Base-by-base conservation (phyloP, 1,140 invertebrate species). In the Cepaea nemoralis region DNA sequence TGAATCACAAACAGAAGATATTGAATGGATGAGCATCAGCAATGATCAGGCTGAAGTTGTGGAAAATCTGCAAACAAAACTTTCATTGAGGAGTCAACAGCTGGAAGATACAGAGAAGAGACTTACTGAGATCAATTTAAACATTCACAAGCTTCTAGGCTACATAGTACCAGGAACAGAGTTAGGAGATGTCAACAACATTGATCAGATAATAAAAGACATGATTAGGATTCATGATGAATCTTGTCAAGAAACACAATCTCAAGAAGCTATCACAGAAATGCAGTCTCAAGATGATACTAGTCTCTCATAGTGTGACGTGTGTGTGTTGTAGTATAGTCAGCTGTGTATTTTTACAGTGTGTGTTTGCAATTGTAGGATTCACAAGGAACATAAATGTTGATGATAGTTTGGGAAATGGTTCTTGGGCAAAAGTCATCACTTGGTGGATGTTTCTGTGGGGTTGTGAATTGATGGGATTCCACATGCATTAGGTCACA, bases 101-200 rank as follows among this genome's bases (percentile, higher is more conserved):
- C 1, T 70, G 22, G 69, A 70, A n/a, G 39, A 40, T 5, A 0
- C 40, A 5, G 35, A 70, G 6, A 42, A 70, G 8, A 39, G 40
- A n/a, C 69, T 40, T 24, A 22, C 14, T 42, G 35, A 70, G 19
- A 40, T 40, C 27, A 24, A 70, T 39, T 24, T 39, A 8, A 86
- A 86, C 79, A 84, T 89, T n/a, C 82, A 85, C 59, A 82, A 84
- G 78, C 83, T 89, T 35, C 81, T 89, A 16, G 77, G 83, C 42
- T 85, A 86, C 55, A 87, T 88, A 37, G 84, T 87, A 0, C 86
- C 88, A 0, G 86, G 87, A 42, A 81, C 86, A 19, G 85, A 88
- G 63, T 66, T 88, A 24, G 86, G 85, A 3, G 79, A 78, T 24
- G 71, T 77, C 0, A 79, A 81, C 27, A 83, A 85, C 71, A 85